Evolutionary conservation across 2,113 vertebrate genomes (phyloP).

Genomic region (Chionis minor): DNA sequence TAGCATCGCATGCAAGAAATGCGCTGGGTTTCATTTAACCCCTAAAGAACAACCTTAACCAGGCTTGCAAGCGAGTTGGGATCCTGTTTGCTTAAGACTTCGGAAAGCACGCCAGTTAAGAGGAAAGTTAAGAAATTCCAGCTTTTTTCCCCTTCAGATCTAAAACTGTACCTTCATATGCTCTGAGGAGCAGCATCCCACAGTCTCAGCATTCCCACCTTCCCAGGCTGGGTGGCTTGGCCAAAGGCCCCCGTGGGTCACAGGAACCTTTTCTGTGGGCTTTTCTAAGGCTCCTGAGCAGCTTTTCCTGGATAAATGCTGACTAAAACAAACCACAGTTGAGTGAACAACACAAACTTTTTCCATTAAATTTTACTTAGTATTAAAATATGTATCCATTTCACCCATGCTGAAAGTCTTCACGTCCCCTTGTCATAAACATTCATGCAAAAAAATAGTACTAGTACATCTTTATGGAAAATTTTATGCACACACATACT

Average conservation of each 20-base stretch:
- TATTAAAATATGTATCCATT: slow-evolving; percentile 47
- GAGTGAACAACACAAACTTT: not conserved
- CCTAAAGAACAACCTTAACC: not conserved
- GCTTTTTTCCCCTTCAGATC: not conserved
- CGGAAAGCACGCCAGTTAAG: not conserved
- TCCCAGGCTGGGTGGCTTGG: not conserved
- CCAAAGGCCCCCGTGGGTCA: not conserved
- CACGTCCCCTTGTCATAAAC: slow-evolving; percentile 11
- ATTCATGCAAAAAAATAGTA: slow-evolving; percentile 28
- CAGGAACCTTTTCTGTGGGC: not conserved
- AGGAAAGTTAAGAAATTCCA: not conserved
- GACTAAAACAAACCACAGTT: not conserved
- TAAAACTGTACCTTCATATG: not conserved
- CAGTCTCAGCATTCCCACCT: not conserved
- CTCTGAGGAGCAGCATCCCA: not conserved
- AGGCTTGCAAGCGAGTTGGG: not conserved
- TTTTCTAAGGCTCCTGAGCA: not conserved
- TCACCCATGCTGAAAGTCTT: slow-evolving; percentile 10
- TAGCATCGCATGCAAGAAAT: not conserved
- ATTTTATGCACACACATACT: slow-evolving; percentile 15
- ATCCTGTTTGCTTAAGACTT: not conserved
- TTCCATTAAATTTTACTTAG: slow-evolving; percentile 11
- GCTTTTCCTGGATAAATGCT: not conserved
- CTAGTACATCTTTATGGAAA: not conserved
- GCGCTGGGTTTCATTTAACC: not conserved